Evolutionary conservation across 2,113 vertebrate genomes (phyloP).

Genomic region (Trogon melanurus): DNA sequence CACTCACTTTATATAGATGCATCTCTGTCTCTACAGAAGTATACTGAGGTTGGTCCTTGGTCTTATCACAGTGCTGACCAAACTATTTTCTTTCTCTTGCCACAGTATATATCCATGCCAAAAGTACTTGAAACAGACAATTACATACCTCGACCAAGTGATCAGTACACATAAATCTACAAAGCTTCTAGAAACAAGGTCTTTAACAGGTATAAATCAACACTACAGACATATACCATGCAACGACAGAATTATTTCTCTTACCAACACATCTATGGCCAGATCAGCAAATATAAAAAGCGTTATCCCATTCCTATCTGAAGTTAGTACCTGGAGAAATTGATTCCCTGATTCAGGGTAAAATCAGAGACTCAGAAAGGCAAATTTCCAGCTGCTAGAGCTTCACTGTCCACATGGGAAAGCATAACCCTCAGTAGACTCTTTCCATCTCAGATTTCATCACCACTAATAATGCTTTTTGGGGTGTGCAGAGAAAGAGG

Average conservation of each 20-base stretch:
- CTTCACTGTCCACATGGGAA: background rate
- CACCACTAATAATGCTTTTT: background rate
- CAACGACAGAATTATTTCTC: background rate
- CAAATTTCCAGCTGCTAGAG: background rate
- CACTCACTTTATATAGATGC: background rate
- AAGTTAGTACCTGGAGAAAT: background rate
- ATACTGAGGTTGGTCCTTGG: background rate
- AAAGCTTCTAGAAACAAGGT: background rate
- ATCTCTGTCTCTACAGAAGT: background rate
- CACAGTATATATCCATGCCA: background rate
- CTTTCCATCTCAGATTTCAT: background rate
- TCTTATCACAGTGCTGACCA: background rate
- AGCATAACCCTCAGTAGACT: background rate
- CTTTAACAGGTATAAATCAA: background rate
- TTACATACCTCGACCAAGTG: background rate
- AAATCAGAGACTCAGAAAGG: background rate
- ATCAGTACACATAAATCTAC: background rate
- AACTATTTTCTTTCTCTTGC: background rate
- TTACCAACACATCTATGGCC: background rate
- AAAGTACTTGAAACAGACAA: background rate
- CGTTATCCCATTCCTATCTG: background rate
- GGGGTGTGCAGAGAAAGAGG: background rate
- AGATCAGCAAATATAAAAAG: background rate
- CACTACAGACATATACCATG: background rate
- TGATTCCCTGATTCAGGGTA: background rate